Conservation (phyloP, 23 tunicate species). For the Ascidia mentula region DNA sequence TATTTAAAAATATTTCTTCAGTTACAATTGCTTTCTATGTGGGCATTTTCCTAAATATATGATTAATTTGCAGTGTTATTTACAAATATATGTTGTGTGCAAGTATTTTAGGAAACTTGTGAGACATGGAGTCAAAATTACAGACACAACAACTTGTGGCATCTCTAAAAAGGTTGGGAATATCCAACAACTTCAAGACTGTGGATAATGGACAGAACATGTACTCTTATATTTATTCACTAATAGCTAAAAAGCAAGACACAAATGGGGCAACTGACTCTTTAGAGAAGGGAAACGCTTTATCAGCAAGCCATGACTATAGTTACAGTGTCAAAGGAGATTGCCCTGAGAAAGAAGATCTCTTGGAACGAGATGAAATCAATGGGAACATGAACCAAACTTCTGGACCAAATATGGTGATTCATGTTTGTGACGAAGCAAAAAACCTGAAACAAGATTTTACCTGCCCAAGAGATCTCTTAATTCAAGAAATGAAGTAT, state of each 20-base stretch:
- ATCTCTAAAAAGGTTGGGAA: neutral
- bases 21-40: too few relatives aligned
- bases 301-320: neutral
- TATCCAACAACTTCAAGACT: neutral
- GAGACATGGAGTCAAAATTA: conserved; percentile 3
- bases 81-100: too few relatives aligned
- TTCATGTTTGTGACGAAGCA: conserved; percentile 97
- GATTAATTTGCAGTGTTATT: too few relatives aligned
- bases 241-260: neutral
- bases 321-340: neutral
- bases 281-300: neutral
- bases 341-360: neutral
- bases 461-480: conserved; percentile 88
- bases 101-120: too few relatives aligned
- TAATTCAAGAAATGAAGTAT: conserved; percentile 94
- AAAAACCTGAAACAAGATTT: conserved; percentile 88
- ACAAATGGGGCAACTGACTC: neutral
- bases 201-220: neutral
- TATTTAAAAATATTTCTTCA: too few relatives aligned
- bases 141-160: neutral
- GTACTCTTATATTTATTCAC: neutral
- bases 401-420: conserved; percentile 70
- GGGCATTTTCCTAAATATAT: too few relatives aligned
- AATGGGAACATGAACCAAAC: neutral
- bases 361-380: neutral